These are phyloP conservation scores for Ashinkailepas kermadecensis DNA, from an alignment of 2,888 invertebrate species.

Conservation along the genomic window DNA sequence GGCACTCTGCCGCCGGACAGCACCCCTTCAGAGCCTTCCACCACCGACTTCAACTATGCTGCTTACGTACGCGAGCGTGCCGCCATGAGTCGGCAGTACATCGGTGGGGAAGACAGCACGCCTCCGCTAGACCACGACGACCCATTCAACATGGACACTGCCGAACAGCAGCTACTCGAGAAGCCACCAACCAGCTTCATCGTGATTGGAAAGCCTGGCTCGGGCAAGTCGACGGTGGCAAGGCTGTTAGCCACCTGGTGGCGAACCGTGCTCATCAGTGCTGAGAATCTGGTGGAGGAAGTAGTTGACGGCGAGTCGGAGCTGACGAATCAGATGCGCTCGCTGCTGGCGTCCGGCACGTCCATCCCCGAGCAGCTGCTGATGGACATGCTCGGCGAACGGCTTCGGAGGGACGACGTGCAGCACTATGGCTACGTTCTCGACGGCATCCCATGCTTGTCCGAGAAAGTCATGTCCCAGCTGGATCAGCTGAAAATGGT, in stretches of 20 bases:
- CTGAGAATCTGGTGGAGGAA: not conserved
- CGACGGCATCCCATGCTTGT: not conserved
- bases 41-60: constrained; percentile 7
- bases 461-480: not conserved
- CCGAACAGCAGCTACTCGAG: not conserved
- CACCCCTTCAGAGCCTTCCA: not conserved
- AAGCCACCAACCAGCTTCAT: constrained; percentile 7
- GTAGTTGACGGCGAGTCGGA: not conserved
- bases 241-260: not conserved
- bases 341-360: not conserved
- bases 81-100: not conserved
- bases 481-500: constrained; percentile 14
- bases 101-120: not conserved
- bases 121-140: not conserved
- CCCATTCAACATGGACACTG: constrained; percentile 9
- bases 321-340: not conserved
- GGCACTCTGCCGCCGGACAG: too few species aligned
- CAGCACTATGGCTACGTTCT: constrained; percentile 1
- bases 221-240: not conserved
- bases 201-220: constrained; percentile 6
- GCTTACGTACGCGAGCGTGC: not conserved
- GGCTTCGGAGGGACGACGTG: not conserved
- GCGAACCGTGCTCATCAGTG: not conserved
- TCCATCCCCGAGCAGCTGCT: not conserved
- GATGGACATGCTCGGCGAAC: not conserved